Evolutionary conservation across 1,140 invertebrate genomes (phyloP).

Genomic region (Sitobion miscanthi): DNA sequence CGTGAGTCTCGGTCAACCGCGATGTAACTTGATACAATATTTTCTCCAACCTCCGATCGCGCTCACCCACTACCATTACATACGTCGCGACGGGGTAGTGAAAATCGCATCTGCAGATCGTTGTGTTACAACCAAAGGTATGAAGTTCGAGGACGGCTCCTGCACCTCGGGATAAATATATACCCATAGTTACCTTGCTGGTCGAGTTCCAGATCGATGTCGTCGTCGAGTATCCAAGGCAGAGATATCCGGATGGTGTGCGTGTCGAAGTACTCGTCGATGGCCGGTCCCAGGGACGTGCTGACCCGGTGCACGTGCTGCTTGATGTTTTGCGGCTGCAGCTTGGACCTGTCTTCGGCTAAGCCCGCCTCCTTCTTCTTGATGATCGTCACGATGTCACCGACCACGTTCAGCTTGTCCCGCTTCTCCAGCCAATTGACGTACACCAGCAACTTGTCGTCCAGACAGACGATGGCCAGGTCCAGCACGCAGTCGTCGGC

Average conservation of each 20-base stretch:
- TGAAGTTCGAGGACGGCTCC: too few relatives aligned
- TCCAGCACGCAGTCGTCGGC: conserved; percentile 36
- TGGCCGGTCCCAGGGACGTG: conserved; percentile 30
- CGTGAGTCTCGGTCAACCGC: not conserved
- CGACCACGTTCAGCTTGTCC: conserved; percentile 47
- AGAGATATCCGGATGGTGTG: conserved; percentile 43
- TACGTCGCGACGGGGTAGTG: too few relatives aligned
- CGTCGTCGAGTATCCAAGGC: conserved; percentile 48
- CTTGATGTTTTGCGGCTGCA: not conserved
- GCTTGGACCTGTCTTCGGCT: not conserved
- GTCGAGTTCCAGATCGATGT: conserved; percentile 49
- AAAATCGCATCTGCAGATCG: too few relatives aligned
- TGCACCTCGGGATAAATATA: too few relatives aligned
- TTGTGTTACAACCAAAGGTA: too few relatives aligned
- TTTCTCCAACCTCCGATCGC: too few relatives aligned
- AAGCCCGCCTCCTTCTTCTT: not conserved
- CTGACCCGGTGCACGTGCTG: not conserved
- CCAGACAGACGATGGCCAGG: conserved; percentile 45
- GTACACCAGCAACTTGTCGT: conserved; percentile 27
- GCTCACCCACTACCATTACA: too few relatives aligned
- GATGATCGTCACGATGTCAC: conserved; percentile 40
- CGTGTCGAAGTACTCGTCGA: conserved; percentile 51
- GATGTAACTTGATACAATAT: not conserved
- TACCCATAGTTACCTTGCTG: conserved; percentile 12
- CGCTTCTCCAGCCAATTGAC: conserved; percentile 40